Percentiles rank a stretch among this genome's conserved stretches.
Evolutionary conservation across 2,113 vertebrate species (phyloP).

Genomic region (Pardalotus punctatus): DNA sequence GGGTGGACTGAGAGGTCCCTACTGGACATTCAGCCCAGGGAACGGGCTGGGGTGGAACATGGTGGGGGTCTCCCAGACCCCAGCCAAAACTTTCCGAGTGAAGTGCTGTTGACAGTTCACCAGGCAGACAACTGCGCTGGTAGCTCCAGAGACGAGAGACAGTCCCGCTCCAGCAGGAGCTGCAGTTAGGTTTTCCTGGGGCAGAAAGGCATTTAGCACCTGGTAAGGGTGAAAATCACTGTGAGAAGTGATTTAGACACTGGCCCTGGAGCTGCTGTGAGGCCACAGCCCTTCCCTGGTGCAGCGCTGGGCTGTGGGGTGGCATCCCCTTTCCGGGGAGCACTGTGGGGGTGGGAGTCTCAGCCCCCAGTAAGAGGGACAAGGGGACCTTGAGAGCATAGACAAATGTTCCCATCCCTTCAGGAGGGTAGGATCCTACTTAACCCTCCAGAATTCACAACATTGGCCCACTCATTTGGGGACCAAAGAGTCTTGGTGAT

Average conservation of each 20-base stretch:
- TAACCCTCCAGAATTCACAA: not conserved
- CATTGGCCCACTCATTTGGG: not conserved
- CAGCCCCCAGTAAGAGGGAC: too few species aligned
- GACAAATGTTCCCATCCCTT: not conserved
- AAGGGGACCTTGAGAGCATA: not conserved
- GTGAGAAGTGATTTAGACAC: fast-evolving
- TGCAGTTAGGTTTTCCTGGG: not conserved
- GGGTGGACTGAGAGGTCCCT: not conserved
- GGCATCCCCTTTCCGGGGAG: not conserved
- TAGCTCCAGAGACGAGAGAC: not conserved
- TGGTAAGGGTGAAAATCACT: not conserved
- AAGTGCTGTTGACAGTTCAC: not conserved
- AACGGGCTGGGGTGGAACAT: not conserved
- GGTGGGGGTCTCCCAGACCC: not conserved
- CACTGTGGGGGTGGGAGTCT: not conserved
- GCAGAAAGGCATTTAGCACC: not conserved
- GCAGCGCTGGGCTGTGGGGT: fast-evolving
- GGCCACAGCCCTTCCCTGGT: not conserved
- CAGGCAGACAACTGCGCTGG: fast-evolving
- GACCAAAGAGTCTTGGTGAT: not conserved
- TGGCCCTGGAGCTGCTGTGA: not conserved
- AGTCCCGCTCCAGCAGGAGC: not conserved
- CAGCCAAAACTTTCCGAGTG: not conserved
- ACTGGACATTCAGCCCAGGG: not conserved
- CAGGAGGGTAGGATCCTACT: not conserved